Conservation (phyloP, 2,113 vertebrate genomes). For the Girardinichthys multiradiatus region DNA sequence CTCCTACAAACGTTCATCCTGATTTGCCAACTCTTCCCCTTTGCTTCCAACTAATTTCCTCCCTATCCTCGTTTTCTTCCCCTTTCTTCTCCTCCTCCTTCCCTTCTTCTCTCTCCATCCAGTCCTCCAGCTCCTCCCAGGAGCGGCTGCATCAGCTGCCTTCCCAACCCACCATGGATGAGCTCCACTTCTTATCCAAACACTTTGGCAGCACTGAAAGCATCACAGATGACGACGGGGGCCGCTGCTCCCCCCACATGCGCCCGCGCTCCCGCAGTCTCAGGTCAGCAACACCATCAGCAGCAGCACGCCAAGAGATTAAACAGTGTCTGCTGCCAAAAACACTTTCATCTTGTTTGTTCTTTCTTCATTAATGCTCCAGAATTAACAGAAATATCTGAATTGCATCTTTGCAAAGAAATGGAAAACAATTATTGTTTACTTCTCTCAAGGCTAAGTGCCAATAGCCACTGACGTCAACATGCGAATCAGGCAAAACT, state of each 20-base stretch:
- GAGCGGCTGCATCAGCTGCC: too few species aligned
- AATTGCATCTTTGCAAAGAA: background rate
- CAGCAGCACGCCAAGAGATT: conserved; percentile 18
- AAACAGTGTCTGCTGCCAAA: conserved; percentile 28
- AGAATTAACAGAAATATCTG: background rate
- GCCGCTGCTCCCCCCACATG: too few species aligned
- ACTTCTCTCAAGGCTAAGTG: background rate
- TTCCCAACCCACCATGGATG: too few species aligned
- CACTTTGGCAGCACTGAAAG: too few species aligned
- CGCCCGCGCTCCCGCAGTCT: too few species aligned
- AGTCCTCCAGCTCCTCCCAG: too few species aligned
- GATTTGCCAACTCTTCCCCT: conserved; percentile 12
- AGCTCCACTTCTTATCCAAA: too few species aligned
- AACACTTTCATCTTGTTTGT: conserved; percentile 15
- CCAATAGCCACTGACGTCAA: background rate
- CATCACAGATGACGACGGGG: too few species aligned
- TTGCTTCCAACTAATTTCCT: conserved; percentile 19
- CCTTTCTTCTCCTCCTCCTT: background rate
- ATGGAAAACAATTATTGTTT: background rate
- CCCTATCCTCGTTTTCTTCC: conserved; percentile 1
- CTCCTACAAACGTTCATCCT: background rate
- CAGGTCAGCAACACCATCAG: too few species aligned
- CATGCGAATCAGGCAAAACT: background rate
- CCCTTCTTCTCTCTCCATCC: too few species aligned
- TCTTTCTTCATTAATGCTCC: conserved; percentile 2